Evolutionary conservation across 1,140 invertebrate species (phyloP).

Genomic region (Bombus confusus): DNA sequence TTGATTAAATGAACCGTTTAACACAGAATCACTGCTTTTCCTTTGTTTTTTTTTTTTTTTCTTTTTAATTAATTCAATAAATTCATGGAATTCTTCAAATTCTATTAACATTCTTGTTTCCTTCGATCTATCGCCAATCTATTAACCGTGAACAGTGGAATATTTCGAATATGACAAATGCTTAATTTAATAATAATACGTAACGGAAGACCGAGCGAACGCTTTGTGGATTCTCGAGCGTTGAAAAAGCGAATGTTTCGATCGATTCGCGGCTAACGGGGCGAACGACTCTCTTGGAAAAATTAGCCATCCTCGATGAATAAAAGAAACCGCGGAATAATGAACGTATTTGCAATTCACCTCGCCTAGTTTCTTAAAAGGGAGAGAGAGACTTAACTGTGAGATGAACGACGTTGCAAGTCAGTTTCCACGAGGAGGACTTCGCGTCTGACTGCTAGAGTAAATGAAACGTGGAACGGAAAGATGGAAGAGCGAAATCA

Average conservation of each 20-base stretch:
- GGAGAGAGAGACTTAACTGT: constrained; percentile 2
- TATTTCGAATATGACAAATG: not conserved
- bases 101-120: too few relatives aligned
- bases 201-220: too few relatives aligned
- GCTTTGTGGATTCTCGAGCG: too few relatives aligned
- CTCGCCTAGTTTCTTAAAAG: not conserved
- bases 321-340: constrained; percentile 32
- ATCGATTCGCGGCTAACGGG: not conserved
- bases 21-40: too few relatives aligned
- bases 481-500: not conserved
- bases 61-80: too few relatives aligned
- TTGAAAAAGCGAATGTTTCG: not conserved
- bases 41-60: too few relatives aligned
- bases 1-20: too few relatives aligned
- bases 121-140: too few relatives aligned
- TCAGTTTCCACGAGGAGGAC: not conserved
- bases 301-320: constrained; percentile 38
- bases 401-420: constrained; percentile 33
- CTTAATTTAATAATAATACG: not conserved
- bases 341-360: constrained; percentile 42
- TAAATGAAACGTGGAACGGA: not conserved
- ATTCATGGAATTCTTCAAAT: too few relatives aligned
- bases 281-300: constrained; percentile 14
- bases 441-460: not conserved
- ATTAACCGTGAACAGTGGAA: not conserved